phyloP scores from a whole-genome alignment of 92 coral and sea anemone species.

The Porites rus region DNA sequence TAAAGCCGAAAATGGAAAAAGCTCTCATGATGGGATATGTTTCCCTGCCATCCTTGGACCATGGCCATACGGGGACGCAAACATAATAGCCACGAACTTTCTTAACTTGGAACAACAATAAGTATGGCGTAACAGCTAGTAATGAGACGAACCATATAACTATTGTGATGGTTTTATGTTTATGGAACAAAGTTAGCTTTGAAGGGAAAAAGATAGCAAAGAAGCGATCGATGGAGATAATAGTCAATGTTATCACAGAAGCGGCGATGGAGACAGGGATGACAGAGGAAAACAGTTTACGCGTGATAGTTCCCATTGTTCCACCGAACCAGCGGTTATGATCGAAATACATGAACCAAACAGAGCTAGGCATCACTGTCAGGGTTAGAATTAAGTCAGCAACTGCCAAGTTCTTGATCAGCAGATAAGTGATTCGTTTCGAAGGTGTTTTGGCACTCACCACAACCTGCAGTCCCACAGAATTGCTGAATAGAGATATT shows the following conservation, averaged over 20 bases:
- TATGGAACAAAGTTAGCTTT: slow-evolving; percentile 45
- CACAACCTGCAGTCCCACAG: slow-evolving; percentile 62
- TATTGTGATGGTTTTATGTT: slow-evolving; percentile 50
- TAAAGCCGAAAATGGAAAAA: slow-evolving; percentile 42
- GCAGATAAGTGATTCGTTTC: slow-evolving; percentile 46
- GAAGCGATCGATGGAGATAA: slow-evolving; percentile 68
- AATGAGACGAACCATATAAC: slow-evolving; percentile 62
- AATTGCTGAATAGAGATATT: slow-evolving; percentile 72
- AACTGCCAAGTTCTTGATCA: slow-evolving; percentile 76
- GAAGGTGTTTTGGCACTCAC: slow-evolving; percentile 55
- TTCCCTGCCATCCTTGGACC: slow-evolving; percentile 9
- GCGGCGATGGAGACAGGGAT: slow-evolving; percentile 70
- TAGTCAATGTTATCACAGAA: slow-evolving; percentile 62
- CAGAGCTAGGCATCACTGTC: slow-evolving; percentile 46
- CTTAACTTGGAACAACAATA: slow-evolving; percentile 33
- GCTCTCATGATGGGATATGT: slow-evolving; percentile 35
- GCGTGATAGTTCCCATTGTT: slow-evolving; percentile 43
- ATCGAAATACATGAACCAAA: slow-evolving; percentile 31
- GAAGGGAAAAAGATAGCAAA: slow-evolving; percentile 68
- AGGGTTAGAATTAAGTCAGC: slow-evolving; percentile 68
- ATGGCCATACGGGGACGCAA: slow-evolving; percentile 58
- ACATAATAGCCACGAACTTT: background rate
- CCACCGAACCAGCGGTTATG: slow-evolving; percentile 66
- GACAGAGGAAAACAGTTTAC: slow-evolving; percentile 52
- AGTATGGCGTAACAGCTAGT: slow-evolving; percentile 44